Evolutionary conservation across 2,113 vertebrate species (phyloP), one percentile per base, ranked within the genome.

Genomic region (Madoqua kirkii): DNA sequence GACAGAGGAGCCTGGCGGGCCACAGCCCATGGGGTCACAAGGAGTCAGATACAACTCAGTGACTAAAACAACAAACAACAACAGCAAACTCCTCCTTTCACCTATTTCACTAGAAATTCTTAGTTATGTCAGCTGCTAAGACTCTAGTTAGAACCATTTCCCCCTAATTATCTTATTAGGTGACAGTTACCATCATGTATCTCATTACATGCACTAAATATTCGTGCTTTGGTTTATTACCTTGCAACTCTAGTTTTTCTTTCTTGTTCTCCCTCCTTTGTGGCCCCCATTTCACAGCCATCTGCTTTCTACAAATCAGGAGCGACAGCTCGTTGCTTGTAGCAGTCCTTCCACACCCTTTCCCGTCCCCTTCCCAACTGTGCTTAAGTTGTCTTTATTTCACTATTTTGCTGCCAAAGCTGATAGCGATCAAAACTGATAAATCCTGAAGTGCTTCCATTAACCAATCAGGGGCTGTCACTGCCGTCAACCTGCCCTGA

Each of bases 391-490:
- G 48, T 87, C 94, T 96, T 92, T 60, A 95, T 97, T 97, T 95
- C 92, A 86, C 29, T 6, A 9, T 93, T 97, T 97, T 88, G 36
- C 96, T 98, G 95, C 95, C 89, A 92, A 95, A 97, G 91, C 96
- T 1, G 64, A 96, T 95, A 89, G 83, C 87, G 55, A 97, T 97
- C 97, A 96, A 95, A 95, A 84, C 57, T 31, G 87, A 97, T 96
- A 89, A 95, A 93, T 96, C 50, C 45, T 97, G 67, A 98, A 89
- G 54, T 97, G 87, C 87, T 90, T 91, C 97, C 89, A 97, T 97
- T 98, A 98, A 89, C 93, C 97, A 96, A 89, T 98, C 96, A 95
- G 40, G 29, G 64, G n/a, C 62, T 96, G 90, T 94, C 95, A 21
- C 3, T 60, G 83, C 43, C 87, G 55, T 92, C 95, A 76, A 36